Evolutionary conservation across 2,113 vertebrate species (phyloP).

Genomic region (Todiramphus saurophagus): DNA sequence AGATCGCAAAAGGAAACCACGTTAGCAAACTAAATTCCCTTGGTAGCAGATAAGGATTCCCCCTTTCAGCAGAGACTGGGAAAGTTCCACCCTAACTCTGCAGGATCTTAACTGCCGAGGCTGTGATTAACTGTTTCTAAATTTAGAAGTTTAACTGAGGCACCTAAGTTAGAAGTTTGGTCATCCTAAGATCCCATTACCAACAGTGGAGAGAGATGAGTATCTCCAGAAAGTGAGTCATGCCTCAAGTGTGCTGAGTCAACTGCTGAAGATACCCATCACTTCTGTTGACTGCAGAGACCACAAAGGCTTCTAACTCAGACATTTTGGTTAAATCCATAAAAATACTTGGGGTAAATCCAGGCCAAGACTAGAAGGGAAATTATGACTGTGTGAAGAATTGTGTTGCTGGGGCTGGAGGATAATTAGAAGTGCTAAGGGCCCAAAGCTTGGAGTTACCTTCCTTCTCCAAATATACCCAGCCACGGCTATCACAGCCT

Average conservation of each 20-base stretch:
- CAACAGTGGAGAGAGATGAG: neutral
- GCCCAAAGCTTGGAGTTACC: neutral
- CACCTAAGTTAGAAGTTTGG: constrained; percentile 12
- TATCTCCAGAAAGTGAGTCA: constrained; percentile 46
- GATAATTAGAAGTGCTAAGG: neutral
- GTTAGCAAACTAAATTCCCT: neutral
- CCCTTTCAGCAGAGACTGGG: neutral
- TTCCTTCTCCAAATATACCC: neutral
- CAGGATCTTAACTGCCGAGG: neutral
- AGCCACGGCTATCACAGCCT: neutral
- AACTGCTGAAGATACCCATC: neutral
- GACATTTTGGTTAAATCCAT: neutral
- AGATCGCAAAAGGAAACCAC: neutral
- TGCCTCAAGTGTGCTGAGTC: neutral
- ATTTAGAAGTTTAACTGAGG: constrained; percentile 7
- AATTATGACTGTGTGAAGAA: neutral
- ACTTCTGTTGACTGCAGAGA: constrained; percentile 4
- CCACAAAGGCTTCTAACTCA: neutral
- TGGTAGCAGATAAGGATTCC: neutral
- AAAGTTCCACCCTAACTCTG: neutral
- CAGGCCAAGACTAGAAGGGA: neutral
- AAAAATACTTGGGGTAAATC: neutral
- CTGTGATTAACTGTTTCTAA: constrained; percentile 32
- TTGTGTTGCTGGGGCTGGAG: neutral
- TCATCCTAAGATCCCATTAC: constrained; percentile 25